Evolutionary conservation across 35 echinoderm and acorn worm species (phyloP), one percentile per base, ranked within the genome.

Genomic region (Chiridota heheva): DNA sequence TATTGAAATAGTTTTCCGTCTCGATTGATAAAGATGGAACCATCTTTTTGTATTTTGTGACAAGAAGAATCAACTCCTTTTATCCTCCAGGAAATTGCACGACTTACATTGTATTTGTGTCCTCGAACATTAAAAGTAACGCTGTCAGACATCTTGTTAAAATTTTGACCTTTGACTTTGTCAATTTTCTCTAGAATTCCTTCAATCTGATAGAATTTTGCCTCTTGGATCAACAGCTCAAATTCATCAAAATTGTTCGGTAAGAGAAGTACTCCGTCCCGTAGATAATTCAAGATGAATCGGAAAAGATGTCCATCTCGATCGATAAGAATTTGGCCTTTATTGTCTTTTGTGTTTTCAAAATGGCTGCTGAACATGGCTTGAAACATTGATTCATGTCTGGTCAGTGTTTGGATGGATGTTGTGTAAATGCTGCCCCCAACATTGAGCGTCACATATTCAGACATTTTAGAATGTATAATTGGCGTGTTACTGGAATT

Each of bases 301-400:
- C 71, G 34, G 71, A 75, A 75, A 4, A 75, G 8, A 12, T 34
- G 40, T 20, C 71, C 71, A 36, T 75, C 71, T 53, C 71, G 43
- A 34, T 75, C 71, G 40, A 75, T 75, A 8, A 75, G 49, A 36
- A 47, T 24, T 24, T 44, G 8, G n/a, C 44, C 71, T 10, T 53
- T 42, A 53, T 75, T 1, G 40, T 75, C 71, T 47, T 27, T 75
- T 7, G 60, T 6, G 26, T 7, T 7, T 6, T 7, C 25, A 10
- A 51, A 51, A 22, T 22, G 47, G 6, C 30, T 13, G 16, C 67
- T 71, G 35, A 71, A 71, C 35, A 38, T 71, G 12, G 6, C 18
- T 12, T 37, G 4, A 8, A 71, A 37, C 35, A 31, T 71, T 8
- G 67, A 71, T 15, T 71, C 67, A 30, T 71, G 40, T 15, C 67